Base-by-base conservation (phyloP, 2,888 invertebrate genomes). In the Neoscelio sp. region DNA sequence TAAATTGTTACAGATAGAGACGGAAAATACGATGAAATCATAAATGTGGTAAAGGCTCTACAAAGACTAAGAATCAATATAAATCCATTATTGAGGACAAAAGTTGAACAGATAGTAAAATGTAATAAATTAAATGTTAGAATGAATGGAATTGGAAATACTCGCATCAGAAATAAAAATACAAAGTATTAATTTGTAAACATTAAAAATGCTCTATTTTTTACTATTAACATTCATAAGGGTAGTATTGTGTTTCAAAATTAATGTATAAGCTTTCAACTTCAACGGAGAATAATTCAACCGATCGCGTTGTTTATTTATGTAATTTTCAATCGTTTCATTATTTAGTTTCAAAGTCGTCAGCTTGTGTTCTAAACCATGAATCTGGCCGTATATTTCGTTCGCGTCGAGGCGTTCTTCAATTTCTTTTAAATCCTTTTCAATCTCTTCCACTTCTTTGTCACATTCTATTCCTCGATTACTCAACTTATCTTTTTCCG, bases 341-440 rank as follows among this genome's bases (percentile, higher is more conserved):
- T 95, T 95, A 81, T 93, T 94, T 80, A 93, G 93, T 83, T 94
- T 95, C 28, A 95, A 89, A 68, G 94, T 93, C 7, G 94, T 93
- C 83, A 95, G 91, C 86, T 95, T 94, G 60, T 94, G 93, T 88
- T 96, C 95, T 80, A 96, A 87, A 46, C 91, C 93, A 80, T 92
- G 93, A n/a, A 96, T 91, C 88, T 95, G 94, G 0, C 92, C 89
- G 84, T 94, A 94, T 87, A 94, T 94, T 88, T 95, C 95, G 87
- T 95, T 95, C 26, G 94, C 94, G 73, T 94, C 92, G 7, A 96
- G 91, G 18, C 73, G 74, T 80, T 89, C 89, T 91, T 93, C 93
- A 8, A 94, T 87, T 78, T 91, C 91, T 18, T 92, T 91, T 44
- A 93, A 89, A 80, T 93, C 92, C 20, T 87, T 90, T n/a, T 91